Conservation (phyloP, 1,140 invertebrate species). For the Helicoverpa armigera region DNA sequence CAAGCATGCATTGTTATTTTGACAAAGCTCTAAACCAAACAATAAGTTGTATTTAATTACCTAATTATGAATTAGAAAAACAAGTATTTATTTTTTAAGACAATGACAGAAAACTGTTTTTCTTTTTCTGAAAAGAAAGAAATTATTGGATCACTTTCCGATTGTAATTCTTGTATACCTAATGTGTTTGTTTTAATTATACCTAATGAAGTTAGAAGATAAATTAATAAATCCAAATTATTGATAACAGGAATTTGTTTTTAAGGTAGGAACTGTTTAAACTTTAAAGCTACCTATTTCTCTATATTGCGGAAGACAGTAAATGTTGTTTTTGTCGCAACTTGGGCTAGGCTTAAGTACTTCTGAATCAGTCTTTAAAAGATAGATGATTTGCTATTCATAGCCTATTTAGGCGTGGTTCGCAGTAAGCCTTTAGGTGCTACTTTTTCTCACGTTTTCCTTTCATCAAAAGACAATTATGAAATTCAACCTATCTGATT, state of each 20-base stretch:
- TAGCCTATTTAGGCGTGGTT: neutral
- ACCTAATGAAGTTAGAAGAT: too few species aligned
- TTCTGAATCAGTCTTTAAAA: neutral
- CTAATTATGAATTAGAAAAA: too few species aligned
- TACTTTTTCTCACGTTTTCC: constrained; percentile 9
- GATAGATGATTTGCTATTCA: neutral
- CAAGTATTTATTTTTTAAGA: too few species aligned
- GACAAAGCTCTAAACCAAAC: too few species aligned
- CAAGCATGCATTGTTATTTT: too few species aligned
- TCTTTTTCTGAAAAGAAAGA: too few species aligned
- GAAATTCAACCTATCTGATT: neutral
- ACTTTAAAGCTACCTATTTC: neutral
- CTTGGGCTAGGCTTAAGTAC: neutral
- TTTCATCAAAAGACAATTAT: neutral
- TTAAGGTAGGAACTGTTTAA: neutral
- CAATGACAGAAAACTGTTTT: too few species aligned
- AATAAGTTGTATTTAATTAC: too few species aligned
- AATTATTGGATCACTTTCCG: too few species aligned
- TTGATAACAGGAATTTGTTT: neutral
- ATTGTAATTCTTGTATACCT: too few species aligned
- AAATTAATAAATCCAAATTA: too few species aligned
- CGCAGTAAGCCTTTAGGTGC: neutral
- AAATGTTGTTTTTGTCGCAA: neutral
- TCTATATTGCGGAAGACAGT: neutral
- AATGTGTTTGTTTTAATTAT: too few species aligned